Evolutionary conservation across 2,888 invertebrate species (phyloP).

Genomic region (Conus canariensis): DNA sequence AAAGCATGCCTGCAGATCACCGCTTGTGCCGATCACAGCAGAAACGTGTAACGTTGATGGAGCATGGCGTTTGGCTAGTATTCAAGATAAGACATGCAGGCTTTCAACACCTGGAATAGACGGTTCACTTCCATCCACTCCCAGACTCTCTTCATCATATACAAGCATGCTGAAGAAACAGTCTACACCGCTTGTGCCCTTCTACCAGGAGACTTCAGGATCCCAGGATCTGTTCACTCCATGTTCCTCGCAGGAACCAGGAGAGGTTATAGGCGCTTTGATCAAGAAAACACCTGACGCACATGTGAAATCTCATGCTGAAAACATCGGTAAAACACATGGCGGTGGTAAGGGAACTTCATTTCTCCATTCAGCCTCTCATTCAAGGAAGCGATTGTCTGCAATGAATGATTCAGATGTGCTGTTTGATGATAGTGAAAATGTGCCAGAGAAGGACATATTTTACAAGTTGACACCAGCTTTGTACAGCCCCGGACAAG

Average conservation of each 20-base stretch:
- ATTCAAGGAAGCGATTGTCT: neutral
- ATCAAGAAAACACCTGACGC: neutral
- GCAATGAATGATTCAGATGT: neutral
- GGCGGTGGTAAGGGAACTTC: neutral
- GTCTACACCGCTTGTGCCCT: neutral
- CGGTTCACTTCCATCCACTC: neutral
- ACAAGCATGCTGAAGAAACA: neutral
- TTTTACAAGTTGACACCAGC: neutral
- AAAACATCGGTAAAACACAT: neutral
- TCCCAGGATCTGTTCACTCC: constrained; percentile 45
- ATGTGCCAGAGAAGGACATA: neutral
- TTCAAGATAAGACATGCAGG: neutral
- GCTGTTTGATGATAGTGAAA: constrained; percentile 27
- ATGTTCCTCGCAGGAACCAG: neutral
- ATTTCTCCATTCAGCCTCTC: neutral
- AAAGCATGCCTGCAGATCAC: neutral
- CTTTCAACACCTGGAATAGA: neutral
- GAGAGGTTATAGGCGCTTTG: neutral
- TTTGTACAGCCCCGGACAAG: too few relatives aligned
- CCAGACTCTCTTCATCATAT: too few relatives aligned
- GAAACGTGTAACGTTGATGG: neutral
- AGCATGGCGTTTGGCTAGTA: neutral
- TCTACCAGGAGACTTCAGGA: constrained; percentile 14
- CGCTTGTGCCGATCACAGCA: neutral
- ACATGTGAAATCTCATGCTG: neutral